A percentile compares a stretch with the other conserved stretches of the same genome.
phyloP scores from a whole-genome alignment of 2,113 vertebrate genomes.

The Catharus minimus region DNA sequence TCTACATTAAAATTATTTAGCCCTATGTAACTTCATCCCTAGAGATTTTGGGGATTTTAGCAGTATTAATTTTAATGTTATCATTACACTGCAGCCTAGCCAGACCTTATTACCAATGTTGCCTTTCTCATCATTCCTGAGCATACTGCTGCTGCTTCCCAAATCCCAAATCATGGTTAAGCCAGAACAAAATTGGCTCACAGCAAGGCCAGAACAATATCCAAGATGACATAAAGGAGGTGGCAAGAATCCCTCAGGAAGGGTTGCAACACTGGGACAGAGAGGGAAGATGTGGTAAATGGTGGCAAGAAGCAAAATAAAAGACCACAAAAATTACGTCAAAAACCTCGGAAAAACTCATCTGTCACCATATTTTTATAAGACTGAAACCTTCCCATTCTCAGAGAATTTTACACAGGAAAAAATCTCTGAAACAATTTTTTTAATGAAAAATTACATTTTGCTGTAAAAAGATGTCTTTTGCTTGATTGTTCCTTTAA shows the following conservation, averaged over 20 bases:
- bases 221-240: not conserved
- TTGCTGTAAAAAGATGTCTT: not conserved
- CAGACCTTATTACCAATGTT: not conserved
- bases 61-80: not conserved
- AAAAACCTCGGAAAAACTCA: not conserved
- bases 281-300: not conserved
- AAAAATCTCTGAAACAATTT: not conserved
- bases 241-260: not conserved
- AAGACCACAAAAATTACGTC: not conserved
- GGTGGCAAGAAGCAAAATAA: not conserved
- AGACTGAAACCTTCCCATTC: not conserved
- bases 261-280: fast-evolving
- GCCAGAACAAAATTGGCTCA: not conserved
- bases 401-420: not conserved
- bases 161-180: not conserved
- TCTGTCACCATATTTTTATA: not conserved
- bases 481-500: not conserved
- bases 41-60: not conserved
- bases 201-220: not conserved
- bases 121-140: not conserved
- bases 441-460: not conserved
- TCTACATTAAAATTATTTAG: not conserved
- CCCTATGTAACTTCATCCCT: not conserved
- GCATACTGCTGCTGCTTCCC: not conserved
- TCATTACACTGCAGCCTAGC: not conserved